A percentile compares a stretch with the other conserved stretches of the same genome.
phyloP scores from a whole-genome alignment of 2,888 invertebrate species.

The Geophilus truncorum region DNA sequence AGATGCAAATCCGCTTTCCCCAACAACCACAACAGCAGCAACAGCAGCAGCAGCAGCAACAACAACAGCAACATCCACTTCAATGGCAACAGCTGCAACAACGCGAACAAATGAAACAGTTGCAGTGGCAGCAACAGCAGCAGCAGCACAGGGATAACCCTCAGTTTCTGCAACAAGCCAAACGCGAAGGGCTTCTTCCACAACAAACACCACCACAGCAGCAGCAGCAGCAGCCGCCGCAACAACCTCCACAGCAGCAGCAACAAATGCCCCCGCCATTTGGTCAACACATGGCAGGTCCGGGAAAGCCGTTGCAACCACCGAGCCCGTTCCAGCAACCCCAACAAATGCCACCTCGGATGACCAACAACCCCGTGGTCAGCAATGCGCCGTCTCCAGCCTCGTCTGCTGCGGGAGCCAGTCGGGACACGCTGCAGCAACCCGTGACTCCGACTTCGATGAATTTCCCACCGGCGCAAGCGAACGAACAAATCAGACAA shows the following conservation, averaged over 20 bases:
- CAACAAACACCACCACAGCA: conserved; percentile 50
- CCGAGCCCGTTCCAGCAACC: conserved; percentile 12
- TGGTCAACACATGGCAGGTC: neutral
- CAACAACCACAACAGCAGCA: conserved; percentile 39
- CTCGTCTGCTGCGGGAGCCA: neutral
- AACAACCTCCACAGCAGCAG: conserved; percentile 11
- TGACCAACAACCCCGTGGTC: neutral
- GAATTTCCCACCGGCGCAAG: neutral
- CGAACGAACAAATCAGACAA: neutral
- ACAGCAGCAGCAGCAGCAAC: conserved; percentile 43
- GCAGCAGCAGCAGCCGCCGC: conserved; percentile 37
- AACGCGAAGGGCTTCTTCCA: conserved; percentile 34
- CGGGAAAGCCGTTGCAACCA: neutral
- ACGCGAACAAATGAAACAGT: conserved; percentile 31
- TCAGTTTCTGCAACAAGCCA: conserved; percentile 35
- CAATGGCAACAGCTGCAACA: conserved; percentile 20
- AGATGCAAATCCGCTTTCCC: neutral
- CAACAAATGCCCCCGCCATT: conserved; percentile 19
- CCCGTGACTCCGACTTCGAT: neutral
- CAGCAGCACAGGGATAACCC: conserved; percentile 37
- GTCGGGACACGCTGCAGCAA: neutral
- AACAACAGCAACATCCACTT: conserved; percentile 1
- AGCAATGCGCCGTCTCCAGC: neutral
- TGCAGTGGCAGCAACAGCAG: conserved; percentile 39
- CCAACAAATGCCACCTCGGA: conserved; percentile 18